A percentile compares a stretch with the other conserved stretches of the same genome.
Conservation (phyloP, 1,140 invertebrate genomes). For the Papilio helenus region DNA sequence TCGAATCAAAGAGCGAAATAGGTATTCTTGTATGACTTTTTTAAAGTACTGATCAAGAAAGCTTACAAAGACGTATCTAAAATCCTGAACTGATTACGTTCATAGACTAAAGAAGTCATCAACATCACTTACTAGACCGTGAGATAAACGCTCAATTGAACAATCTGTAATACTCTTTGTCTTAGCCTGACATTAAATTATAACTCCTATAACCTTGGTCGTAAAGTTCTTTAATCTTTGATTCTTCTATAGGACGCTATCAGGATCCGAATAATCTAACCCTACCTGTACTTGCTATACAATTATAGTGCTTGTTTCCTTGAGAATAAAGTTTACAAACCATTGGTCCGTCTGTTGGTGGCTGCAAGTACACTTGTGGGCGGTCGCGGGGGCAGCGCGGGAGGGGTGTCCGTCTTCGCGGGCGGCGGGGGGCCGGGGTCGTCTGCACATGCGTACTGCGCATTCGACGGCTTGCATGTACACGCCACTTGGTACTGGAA, state of each 20-base stretch:
- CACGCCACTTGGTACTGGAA: constrained; percentile 81
- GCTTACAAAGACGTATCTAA: not conserved
- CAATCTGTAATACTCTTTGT: constrained; percentile 6
- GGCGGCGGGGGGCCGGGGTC: constrained; percentile 68
- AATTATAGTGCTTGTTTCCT: constrained; percentile 17
- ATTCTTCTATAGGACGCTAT: constrained; percentile 64
- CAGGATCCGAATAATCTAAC: constrained; percentile 44
- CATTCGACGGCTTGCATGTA: constrained; percentile 72
- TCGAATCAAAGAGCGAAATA: too few species aligned
- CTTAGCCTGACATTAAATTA: not conserved
- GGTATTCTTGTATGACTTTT: too few species aligned
- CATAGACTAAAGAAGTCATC: constrained; percentile 14
- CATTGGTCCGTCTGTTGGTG: constrained; percentile 69
- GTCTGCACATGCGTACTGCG: constrained; percentile 74
- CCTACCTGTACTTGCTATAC: not conserved
- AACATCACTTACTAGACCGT: constrained; percentile 10
- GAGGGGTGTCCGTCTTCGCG: constrained; percentile 75
- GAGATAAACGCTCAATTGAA: constrained; percentile 24
- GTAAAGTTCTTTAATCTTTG: constrained; percentile 54
- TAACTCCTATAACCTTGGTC: not conserved
- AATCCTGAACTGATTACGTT: not conserved
- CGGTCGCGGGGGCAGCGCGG: constrained; percentile 74
- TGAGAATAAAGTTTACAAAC: constrained; percentile 46
- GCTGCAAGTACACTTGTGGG: constrained; percentile 66
- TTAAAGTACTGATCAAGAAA: not conserved